A percentile compares a stretch with the other conserved stretches of the same genome.
Conservation (phyloP, 2,888 invertebrate genomes). For the Brachypalpus laphriformis region DNA sequence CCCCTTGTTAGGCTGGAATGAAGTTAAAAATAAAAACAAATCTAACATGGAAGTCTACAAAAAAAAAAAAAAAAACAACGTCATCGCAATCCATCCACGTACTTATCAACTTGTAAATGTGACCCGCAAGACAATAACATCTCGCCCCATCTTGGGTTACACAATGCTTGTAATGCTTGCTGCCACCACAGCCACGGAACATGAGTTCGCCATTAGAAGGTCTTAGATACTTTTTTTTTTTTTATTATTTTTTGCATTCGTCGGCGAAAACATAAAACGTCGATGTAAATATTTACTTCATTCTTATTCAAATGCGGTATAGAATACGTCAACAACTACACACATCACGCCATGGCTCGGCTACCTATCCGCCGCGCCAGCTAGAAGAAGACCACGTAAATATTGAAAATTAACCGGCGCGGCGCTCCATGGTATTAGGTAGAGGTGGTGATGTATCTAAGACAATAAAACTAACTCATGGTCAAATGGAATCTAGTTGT, state of each 20-base stretch:
- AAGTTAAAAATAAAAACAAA: not conserved
- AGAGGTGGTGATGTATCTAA: not conserved
- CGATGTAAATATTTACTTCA: slow-evolving; percentile 63
- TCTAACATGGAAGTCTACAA: not conserved
- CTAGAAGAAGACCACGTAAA: slow-evolving; percentile 4
- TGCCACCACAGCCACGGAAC: not conserved
- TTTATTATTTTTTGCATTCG: slow-evolving; percentile 42
- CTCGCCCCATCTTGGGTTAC: slow-evolving; percentile 11
- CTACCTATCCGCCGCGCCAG: not conserved
- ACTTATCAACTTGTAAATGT: slow-evolving; percentile 55
- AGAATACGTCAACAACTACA: slow-evolving; percentile 46
- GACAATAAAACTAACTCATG: slow-evolving; percentile 51
- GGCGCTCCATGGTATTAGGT: not conserved
- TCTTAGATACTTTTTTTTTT: slow-evolving; percentile 7
- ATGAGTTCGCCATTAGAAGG: slow-evolving; percentile 36
- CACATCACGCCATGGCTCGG: slow-evolving; percentile 56
- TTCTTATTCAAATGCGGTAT: slow-evolving; percentile 42
- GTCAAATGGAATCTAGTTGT: slow-evolving; percentile 60
- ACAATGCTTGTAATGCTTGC: slow-evolving; percentile 1
- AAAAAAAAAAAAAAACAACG: not conserved
- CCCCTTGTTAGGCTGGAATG: slow-evolving; percentile 26
- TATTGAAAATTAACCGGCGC: slow-evolving; percentile 21
- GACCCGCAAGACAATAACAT: slow-evolving; percentile 47
- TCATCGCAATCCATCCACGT: slow-evolving; percentile 29
- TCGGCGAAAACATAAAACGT: slow-evolving; percentile 35